Conservation (phyloP, 1,140 invertebrate species). For the Zaprionus ornatus region DNA sequence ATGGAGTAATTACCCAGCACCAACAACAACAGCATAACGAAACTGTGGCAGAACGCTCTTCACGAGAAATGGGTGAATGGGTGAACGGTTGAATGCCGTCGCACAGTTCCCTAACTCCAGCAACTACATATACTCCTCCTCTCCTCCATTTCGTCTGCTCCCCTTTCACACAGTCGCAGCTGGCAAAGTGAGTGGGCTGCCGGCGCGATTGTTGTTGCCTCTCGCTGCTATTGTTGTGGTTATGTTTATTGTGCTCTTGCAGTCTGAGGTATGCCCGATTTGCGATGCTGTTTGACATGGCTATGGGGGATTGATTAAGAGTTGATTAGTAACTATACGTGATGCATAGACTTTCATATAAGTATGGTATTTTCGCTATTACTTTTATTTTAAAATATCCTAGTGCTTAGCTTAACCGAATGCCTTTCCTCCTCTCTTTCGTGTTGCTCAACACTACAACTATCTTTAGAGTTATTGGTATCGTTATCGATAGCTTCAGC, state of each 20-base stretch:
- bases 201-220: neutral
- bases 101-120: constrained; percentile 3
- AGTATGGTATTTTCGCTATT: no score
- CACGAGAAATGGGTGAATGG: constrained; percentile 65
- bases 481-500: no score
- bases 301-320: neutral
- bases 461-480: no score
- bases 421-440: no score
- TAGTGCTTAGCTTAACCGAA: no score
- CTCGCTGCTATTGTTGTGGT: constrained; percentile 1
- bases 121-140: neutral
- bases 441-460: no score
- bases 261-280: neutral
- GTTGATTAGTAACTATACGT: no score
- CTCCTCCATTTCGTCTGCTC: neutral
- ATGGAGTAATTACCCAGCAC: constrained; percentile 70
- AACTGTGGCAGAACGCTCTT: constrained; percentile 49
- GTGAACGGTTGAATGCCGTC: constrained; percentile 41
- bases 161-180: neutral
- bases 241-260: neutral
- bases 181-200: constrained; percentile 29
- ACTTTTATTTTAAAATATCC: no score
- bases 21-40: constrained; percentile 2
- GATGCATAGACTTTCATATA: no score
- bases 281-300: neutral